Percentiles rank a stretch among this genome's conserved stretches.
Evolutionary conservation across 1,140 invertebrate genomes (phyloP).

Genomic region (Micrasema longulum): DNA sequence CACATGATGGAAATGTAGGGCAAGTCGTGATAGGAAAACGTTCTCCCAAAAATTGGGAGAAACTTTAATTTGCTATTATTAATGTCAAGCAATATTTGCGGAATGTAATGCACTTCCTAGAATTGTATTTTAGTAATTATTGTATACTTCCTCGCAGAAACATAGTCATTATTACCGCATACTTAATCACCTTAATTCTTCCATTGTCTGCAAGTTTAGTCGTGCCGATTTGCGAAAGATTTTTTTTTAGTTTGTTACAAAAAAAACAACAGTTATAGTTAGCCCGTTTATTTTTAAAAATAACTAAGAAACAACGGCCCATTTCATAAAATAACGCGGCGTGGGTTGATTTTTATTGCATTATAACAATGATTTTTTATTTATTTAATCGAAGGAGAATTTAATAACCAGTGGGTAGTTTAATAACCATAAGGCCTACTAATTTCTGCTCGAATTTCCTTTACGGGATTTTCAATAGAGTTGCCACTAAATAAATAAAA

Average conservation of each 20-base stretch:
- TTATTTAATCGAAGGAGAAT: no score
- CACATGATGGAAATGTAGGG: constrained; percentile 2
- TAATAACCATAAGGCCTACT: no score
- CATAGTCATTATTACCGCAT: background rate
- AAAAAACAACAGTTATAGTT: no score
- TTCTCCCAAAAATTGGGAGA: background rate
- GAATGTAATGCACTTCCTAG: constrained; percentile 18
- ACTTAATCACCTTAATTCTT: background rate
- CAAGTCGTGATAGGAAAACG: constrained; percentile 9
- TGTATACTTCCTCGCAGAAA: constrained; percentile 8
- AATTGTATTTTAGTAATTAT: constrained; percentile 11
- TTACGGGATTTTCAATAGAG: no score
- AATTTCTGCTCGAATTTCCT: no score
- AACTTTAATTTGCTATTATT: background rate
- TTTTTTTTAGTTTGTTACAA: background rate
- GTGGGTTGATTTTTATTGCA: no score
- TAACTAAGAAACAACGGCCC: no score
- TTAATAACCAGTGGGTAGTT: no score
- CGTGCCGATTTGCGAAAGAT: constrained; percentile 9
- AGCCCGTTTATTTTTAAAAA: no score
- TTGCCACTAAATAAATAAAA: no score
- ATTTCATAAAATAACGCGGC: no score
- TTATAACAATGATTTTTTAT: no score
- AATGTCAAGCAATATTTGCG: constrained; percentile 9
- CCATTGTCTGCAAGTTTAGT: constrained; percentile 2